Percentiles rank a stretch among this genome's conserved stretches.
phyloP scores from a whole-genome alignment of 2,797 vertebrate genomes.

The Fundulus diaphanus region DNA sequence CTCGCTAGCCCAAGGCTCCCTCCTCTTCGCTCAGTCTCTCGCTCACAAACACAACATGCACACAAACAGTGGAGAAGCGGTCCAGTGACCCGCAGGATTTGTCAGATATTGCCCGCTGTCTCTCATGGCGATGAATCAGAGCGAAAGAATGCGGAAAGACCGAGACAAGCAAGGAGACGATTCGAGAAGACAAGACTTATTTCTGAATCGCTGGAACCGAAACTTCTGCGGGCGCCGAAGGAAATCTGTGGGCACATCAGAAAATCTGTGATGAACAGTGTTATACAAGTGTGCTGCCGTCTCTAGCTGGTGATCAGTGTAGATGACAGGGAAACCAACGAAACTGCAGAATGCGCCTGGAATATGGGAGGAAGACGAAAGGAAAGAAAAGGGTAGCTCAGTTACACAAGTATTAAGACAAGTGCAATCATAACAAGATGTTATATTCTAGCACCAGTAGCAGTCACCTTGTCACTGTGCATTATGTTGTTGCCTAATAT shows the following conservation, averaged over 20 bases:
- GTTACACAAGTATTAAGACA: slow-evolving; percentile 19
- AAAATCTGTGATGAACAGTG: slow-evolving; percentile 23
- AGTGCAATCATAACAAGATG: slow-evolving; percentile 41
- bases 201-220: slow-evolving; percentile 26
- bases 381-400: not conserved
- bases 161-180: slow-evolving; percentile 39
- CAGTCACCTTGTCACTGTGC: slow-evolving; percentile 62
- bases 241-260: not conserved
- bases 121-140: slow-evolving; percentile 59
- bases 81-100: slow-evolving; percentile 51
- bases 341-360: slow-evolving; percentile 15
- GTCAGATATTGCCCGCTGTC: slow-evolving; percentile 49
- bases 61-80: slow-evolving; percentile 16
- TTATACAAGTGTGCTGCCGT: slow-evolving; percentile 2
- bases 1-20: slow-evolving; percentile 15
- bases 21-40: slow-evolving; percentile 12
- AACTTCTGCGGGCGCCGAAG: slow-evolving; percentile 10
- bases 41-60: slow-evolving; percentile 17
- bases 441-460: slow-evolving; percentile 39
- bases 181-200: slow-evolving; percentile 31
- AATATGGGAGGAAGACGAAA: slow-evolving; percentile 16
- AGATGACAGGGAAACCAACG: slow-evolving; percentile 1
- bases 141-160: slow-evolving; percentile 47
- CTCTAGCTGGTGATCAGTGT: slow-evolving; percentile 21
- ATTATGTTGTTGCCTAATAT: slow-evolving; percentile 38